A percentile compares a stretch with the other conserved stretches of the same genome.
phyloP scores from a whole-genome alignment of 2,888 invertebrate genomes.

The Kuschelorhynchus macadamiae region DNA sequence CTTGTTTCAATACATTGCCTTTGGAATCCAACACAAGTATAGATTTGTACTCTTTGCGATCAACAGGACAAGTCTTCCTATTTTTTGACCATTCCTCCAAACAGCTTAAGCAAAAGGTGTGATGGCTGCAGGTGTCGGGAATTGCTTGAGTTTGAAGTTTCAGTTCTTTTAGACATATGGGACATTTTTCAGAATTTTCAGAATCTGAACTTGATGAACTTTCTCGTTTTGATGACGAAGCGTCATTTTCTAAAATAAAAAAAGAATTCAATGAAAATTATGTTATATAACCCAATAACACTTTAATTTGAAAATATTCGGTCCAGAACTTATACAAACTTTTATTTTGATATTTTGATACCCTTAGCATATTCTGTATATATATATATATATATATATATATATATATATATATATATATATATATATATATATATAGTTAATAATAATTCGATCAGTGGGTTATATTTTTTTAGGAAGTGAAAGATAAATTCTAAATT shows the following conservation, averaged over 20 bases:
- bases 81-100: slow-evolving; percentile 47
- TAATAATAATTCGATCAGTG: no score
- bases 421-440: no score
- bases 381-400: no score
- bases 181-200: slow-evolving; percentile 32
- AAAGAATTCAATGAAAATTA: neutral
- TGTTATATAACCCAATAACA: no score
- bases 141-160: slow-evolving; percentile 26
- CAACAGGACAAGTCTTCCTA: slow-evolving; percentile 45
- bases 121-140: slow-evolving; percentile 37
- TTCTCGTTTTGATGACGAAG: slow-evolving; percentile 5
- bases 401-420: no score
- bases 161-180: slow-evolving; percentile 38
- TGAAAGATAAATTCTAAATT: no score
- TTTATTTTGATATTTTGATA: no score
- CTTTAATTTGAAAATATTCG: no score
- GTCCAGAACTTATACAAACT: no score
- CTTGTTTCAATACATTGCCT: slow-evolving; percentile 26
- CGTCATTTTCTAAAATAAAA: slow-evolving; percentile 10
- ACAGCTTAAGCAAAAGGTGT: slow-evolving; percentile 45
- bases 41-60: slow-evolving; percentile 37
- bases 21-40: slow-evolving; percentile 37
- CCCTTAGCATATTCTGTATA: no score
- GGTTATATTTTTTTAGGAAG: no score
- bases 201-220: slow-evolving; percentile 8